Percentiles rank a stretch among this genome's conserved stretches.
Evolutionary conservation across 2,797 vertebrate genomes (phyloP).

Genomic region (Pseudochirops cupreus): DNA sequence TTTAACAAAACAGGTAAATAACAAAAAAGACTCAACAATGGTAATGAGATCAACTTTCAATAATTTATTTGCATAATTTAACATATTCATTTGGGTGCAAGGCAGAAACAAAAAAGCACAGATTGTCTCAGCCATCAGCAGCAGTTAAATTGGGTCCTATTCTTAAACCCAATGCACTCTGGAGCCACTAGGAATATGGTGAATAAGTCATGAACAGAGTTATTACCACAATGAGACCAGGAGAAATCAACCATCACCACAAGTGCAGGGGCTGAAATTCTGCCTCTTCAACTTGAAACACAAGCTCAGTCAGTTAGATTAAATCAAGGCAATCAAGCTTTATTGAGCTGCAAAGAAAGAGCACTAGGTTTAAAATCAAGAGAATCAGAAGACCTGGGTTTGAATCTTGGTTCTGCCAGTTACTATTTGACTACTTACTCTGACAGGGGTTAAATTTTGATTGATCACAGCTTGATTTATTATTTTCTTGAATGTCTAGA

Average conservation of each 20-base stretch:
- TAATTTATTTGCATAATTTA: conserved; percentile 33
- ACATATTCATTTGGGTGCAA: conserved; percentile 20
- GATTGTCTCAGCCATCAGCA: neutral
- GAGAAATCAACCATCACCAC: neutral
- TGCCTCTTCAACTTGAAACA: neutral
- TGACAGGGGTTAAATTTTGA: neutral
- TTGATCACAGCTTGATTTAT: neutral
- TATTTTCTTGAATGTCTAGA: neutral
- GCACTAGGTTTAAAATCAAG: neutral
- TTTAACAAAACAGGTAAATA: conserved; percentile 27
- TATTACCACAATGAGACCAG: neutral
- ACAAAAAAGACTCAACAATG: conserved; percentile 19
- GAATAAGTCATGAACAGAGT: neutral
- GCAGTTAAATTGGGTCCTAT: neutral
- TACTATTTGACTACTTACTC: neutral
- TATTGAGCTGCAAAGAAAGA: neutral
- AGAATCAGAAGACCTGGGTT: neutral
- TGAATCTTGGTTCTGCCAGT: neutral
- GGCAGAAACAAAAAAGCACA: conserved; percentile 12
- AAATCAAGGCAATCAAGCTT: neutral
- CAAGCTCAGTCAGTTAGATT: neutral
- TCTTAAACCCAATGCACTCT: conserved; percentile 7
- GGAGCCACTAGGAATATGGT: neutral
- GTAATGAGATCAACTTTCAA: conserved; percentile 1
- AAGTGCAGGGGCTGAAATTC: neutral